Base-by-base conservation (phyloP, 2,888 invertebrate genomes). In the Augochlorella aurata region DNA sequence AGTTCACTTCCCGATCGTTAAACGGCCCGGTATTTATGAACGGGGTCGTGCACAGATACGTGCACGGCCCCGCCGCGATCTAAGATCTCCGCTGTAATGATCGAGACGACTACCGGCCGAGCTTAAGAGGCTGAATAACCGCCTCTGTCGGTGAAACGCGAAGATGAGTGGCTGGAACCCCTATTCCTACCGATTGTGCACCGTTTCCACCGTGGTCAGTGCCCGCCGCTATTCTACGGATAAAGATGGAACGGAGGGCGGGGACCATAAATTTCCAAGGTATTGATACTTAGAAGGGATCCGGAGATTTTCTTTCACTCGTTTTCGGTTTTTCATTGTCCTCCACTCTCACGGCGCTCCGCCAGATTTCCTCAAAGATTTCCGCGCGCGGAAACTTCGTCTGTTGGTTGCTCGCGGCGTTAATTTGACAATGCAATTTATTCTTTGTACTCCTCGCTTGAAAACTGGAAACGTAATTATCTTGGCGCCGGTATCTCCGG, bases 91-190 rank as follows among this genome's bases (percentile, higher is more conserved):
- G 54, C 65, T 58, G 65, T 73, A 79, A 74, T 73, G 73, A 71
- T 63, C 65, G 65, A 68, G 74, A 74, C 63, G 73, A 63, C 68
- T 67, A 68, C 68, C 45, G 74, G 66, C 58, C 65, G 70, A 70
- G 49, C 54, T 79, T 45, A 58, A 70, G 74, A 74, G 79, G 70
- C 45, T 74, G 70, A 74, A 74, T 81, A 75, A 66, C 71, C 65
- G 81, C 52, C 54, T 80, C 80, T 68, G 67, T 61, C 67, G 67
- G 74, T 81, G 74, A 81, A 81, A 82, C 72, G 74, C 65, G 81
- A 81, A 81, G 75, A 81, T 81, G 74, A 81, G 81, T 81, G 72
- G 72, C 75, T 68, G 2, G 14, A 69, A 52, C 68, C 52, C 63
- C 71, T 45, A 63, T 67, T 79, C 29, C 58, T 67, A 61, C 70